phyloP scores from a whole-genome alignment of 2,888 invertebrate species.

The Metopia argyrocephala region DNA sequence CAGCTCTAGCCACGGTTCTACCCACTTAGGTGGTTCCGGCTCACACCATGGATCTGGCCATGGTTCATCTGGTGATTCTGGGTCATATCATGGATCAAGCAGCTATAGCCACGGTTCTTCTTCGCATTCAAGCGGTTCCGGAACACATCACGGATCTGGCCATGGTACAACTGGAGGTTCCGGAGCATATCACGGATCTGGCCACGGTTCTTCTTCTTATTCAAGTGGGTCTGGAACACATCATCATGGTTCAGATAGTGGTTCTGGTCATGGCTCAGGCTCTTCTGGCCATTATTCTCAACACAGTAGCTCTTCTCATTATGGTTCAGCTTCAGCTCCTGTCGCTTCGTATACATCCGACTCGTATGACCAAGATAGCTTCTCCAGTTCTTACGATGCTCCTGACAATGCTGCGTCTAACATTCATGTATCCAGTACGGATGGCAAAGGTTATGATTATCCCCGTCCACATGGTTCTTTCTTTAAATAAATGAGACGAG shows the following conservation, averaged over 20 bases:
- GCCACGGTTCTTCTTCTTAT: neutral
- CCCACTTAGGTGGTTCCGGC: neutral
- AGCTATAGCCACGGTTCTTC: neutral
- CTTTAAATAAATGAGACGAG: neutral
- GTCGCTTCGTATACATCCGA: neutral
- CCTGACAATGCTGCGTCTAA: conserved; percentile 15
- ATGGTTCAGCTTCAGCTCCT: conserved; percentile 20
- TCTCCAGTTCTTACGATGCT: neutral
- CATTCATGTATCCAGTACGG: conserved; percentile 28
- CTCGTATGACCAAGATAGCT: neutral
- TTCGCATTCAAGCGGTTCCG: neutral
- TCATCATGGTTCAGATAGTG: conserved; percentile 2
- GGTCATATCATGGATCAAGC: neutral
- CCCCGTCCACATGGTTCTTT: conserved; percentile 23
- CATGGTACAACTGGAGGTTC: neutral
- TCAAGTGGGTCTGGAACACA: neutral
- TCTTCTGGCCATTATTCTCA: neutral
- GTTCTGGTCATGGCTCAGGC: neutral
- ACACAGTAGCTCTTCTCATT: neutral
- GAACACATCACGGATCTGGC: neutral
- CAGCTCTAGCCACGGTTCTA: conserved; percentile 3
- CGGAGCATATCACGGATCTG: neutral
- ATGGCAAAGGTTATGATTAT: conserved; percentile 44
- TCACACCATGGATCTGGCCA: neutral
- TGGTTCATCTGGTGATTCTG: conserved; percentile 1